Evolutionary conservation across 2,888 invertebrate species (phyloP), one percentile per base, ranked within the genome.

Genomic region (Lycaena phlaeas): DNA sequence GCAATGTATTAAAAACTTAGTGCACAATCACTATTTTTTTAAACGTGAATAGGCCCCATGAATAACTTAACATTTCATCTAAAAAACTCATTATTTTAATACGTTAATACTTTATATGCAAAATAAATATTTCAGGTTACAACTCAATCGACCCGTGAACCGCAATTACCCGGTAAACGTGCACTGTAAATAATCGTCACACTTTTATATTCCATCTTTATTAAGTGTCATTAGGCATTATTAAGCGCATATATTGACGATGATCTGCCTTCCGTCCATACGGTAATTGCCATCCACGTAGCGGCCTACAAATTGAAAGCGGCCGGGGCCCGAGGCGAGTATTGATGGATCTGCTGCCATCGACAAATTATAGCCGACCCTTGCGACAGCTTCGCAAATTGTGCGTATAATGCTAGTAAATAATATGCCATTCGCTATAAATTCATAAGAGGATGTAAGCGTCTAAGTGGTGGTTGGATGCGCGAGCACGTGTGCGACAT

Each of bases 321-420:
- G 72, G 72, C 78, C 78, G 78, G 57, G 52, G 78, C 82, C 82
- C 54, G 61, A 61, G 82, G 81, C 79, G 61, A 36, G 68, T 75
- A 79, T 79, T 82, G 82, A 84, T 82, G 82, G 82, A 84, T 84
- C 69, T 75, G 68, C 79, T 73, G 79, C 82, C 82, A 81, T 79
- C 69, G 70, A 63, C 62, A 79, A 82, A 82, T 84, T 84, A 81
- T 78, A 81, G 75, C 68, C 57, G 65, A 70, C 70, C 68, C 73
- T 78, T 77, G 81, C 79, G 82, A 84, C 82, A 82, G 79, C 81
- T 78, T 72, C 77, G 82, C 81, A 78, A 84, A 82, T 79, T 81
- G 79, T 82, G 77, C 81, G 73, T 76, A 79, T 81, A 82, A 82
- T 81, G 72, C 82, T 78, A 78, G 81, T 77, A 76, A 79, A 82